Evolutionary conservation across 2,113 vertebrate species (phyloP).

Genomic region (Nanger granti): DNA sequence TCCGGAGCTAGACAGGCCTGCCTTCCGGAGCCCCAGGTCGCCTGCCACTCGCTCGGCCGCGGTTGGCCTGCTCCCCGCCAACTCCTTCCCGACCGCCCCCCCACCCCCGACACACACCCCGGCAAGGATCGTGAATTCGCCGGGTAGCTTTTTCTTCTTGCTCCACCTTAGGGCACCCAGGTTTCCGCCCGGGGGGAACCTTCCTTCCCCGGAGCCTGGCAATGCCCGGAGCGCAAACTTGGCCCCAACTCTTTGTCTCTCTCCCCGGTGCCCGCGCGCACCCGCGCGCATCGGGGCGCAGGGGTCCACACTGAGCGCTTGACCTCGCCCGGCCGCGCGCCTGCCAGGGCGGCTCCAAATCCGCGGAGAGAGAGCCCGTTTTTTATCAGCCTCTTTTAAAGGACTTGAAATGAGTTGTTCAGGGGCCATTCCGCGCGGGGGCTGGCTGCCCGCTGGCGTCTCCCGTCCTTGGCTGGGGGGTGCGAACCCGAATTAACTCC

Average conservation of each 20-base stretch:
- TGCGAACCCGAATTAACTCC: background rate
- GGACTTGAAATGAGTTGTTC: background rate
- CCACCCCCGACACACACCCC: too few relatives aligned
- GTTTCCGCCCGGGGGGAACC: background rate
- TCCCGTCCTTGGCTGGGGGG: background rate
- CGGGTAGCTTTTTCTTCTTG: background rate
- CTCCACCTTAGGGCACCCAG: background rate
- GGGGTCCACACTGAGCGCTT: background rate
- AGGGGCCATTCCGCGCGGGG: background rate
- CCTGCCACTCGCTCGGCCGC: background rate
- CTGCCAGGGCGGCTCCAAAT: background rate
- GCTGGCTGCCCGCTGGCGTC: background rate
- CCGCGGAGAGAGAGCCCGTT: background rate
- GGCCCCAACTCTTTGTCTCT: conserved; percentile 46
- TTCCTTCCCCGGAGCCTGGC: background rate
- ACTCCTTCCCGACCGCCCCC: background rate
- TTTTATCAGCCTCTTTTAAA: background rate
- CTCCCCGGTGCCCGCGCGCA: background rate
- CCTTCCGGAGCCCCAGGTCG: background rate
- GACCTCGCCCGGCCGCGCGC: background rate
- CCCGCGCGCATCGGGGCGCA: background rate
- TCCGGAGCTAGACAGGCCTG: background rate
- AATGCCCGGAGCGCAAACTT: background rate
- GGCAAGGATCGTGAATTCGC: background rate
- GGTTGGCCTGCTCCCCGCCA: background rate